Base-by-base conservation (phyloP, 2,888 invertebrate species). In the Euclidia mi region DNA sequence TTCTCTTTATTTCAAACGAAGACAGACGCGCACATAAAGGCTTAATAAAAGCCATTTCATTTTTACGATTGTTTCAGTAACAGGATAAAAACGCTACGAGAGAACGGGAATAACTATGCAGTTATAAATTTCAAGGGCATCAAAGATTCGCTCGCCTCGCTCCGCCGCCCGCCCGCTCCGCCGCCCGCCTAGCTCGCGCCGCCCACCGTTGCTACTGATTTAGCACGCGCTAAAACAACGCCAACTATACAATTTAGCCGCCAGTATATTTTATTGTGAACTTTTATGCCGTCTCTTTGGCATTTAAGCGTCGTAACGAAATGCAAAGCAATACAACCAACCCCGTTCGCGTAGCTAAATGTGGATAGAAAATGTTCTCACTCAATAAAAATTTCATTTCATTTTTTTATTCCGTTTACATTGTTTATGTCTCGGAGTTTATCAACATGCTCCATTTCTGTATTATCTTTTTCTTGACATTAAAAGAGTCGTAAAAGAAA, bases 191-290 rank as follows among this genome's bases (percentile, higher is more conserved):
- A 28, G 37, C 59, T 62, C 81, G 72, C 73, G 7, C 61, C 49
- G 52, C 56, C 56, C 48, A 71, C 62, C 77, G 15, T 45, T 18
- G 74, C 67, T 78, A 76, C 66, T 55, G 68, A 82, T 84, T 84
- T 83, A 80, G 75, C 76, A 76, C 77, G 67, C 70, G 76, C 79
- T 82, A 79, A 78, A 78, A 82, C 73, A 79, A 79, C 78, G 61
- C 65, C 64, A 60, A 70, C 74, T 71, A 69, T 75, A 76, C 77
- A 65, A 68, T 65, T 66, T 71, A 61, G 29, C 53, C 51, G 44
- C 60, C 64, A 50, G 58, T 65, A 44, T 65, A 56, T 67, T 66
- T 66, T 57, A 66, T 52, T 64, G 62, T 49, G 52, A 58, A 66
- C 50, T 71, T 76, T 67, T 63, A 56, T 51, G 47, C 65, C 56